These are phyloP conservation scores for Agrotis exclamationis DNA, from an alignment of 2,888 invertebrate genomes.

Conservation along the genomic window DNA sequence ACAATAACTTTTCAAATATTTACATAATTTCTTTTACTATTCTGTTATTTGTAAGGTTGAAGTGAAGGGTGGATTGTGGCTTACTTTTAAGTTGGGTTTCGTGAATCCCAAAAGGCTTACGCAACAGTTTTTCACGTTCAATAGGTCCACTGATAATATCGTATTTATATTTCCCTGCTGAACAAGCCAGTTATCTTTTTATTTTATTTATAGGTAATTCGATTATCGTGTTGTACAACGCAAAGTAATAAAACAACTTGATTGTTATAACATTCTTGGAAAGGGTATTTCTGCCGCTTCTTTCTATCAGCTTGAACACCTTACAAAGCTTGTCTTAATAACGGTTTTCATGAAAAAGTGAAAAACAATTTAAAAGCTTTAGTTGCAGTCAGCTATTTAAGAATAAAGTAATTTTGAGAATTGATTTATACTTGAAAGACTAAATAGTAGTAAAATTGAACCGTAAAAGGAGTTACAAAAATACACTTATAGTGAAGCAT, in stretches of 20 bases:
- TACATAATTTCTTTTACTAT: slow-evolving; percentile 27
- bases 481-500: slow-evolving; percentile 20
- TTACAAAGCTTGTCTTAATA: not conserved
- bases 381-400: not conserved
- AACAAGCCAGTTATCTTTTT: not conserved
- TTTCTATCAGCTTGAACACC: not conserved
- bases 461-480: slow-evolving; percentile 22
- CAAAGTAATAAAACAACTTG: not conserved
- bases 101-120: slow-evolving; percentile 34
- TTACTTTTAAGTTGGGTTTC: slow-evolving; percentile 44
- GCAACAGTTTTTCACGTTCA: slow-evolving; percentile 49
- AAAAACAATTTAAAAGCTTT: not conserved
- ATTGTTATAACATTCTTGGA: not conserved
- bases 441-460: slow-evolving; percentile 24
- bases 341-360: not conserved
- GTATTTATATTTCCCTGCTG: slow-evolving; percentile 40
- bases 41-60: slow-evolving; percentile 28
- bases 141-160: slow-evolving; percentile 45
- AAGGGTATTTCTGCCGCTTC: not conserved
- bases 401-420: slow-evolving; percentile 1
- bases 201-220: not conserved
- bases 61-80: slow-evolving; percentile 25
- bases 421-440: slow-evolving; percentile 27
- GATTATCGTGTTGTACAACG: not conserved
- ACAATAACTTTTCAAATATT: slow-evolving; percentile 36